Conservation (phyloP, 2,888 invertebrate species). For the Machimus atricapillus region DNA sequence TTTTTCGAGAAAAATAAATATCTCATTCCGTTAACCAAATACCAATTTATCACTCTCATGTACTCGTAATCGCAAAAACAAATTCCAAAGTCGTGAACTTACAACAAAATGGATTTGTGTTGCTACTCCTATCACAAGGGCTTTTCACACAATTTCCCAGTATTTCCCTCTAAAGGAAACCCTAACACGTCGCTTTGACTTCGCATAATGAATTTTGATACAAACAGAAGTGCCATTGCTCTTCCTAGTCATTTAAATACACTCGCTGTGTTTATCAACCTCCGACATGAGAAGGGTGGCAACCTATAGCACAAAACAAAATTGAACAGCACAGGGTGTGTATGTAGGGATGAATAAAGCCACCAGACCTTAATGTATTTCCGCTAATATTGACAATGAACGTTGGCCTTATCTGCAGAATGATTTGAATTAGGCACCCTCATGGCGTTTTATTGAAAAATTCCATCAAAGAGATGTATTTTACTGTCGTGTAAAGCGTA, state of each 20-base stretch:
- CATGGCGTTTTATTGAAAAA: background rate
- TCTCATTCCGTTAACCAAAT: background rate
- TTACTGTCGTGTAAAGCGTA: background rate
- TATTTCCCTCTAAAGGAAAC: background rate
- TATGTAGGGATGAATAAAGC: background rate
- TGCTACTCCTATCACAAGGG: background rate
- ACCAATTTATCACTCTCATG: background rate
- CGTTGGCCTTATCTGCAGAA: background rate
- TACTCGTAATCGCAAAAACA: background rate
- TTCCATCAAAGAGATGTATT: background rate
- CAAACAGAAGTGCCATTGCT: constrained; percentile 38
- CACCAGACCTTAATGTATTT: background rate
- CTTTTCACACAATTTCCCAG: background rate
- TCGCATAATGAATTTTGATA: constrained; percentile 41
- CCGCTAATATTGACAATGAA: background rate
- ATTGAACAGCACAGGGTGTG: background rate
- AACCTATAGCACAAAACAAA: constrained; percentile 1
- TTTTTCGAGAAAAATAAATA: background rate
- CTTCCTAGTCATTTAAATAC: constrained; percentile 19
- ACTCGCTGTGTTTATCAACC: constrained; percentile 38
- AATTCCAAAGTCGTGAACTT: background rate
- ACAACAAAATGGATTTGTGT: background rate
- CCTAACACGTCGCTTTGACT: constrained; percentile 39
- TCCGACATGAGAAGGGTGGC: constrained; percentile 43
- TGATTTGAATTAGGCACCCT: background rate